A percentile compares a stretch with the other conserved stretches of the same genome.
These are phyloP conservation scores for Ichneumon xanthorius DNA, from an alignment of 2,888 invertebrate species.

Conservation along the genomic window DNA sequence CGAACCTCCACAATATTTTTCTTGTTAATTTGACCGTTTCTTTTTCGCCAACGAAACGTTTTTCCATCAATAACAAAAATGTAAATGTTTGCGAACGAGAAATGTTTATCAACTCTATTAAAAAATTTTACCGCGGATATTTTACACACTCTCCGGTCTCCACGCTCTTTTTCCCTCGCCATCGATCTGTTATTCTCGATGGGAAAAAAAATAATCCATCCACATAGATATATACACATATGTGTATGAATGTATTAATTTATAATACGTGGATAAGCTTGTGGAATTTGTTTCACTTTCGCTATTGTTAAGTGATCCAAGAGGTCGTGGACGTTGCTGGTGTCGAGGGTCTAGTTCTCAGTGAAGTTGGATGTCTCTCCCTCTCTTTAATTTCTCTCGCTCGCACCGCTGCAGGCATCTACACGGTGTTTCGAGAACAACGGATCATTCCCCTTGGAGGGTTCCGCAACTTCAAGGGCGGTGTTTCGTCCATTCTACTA, in stretches of 20 bases:
- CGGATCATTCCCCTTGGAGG: slow-evolving; percentile 54
- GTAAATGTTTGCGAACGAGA: too few species aligned
- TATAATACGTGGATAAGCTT: slow-evolving; percentile 34
- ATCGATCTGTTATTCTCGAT: background rate
- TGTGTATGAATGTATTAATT: slow-evolving; percentile 11
- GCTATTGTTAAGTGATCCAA: slow-evolving; percentile 68
- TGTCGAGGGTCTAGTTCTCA: slow-evolving; percentile 58
- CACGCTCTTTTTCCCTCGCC: background rate
- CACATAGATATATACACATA: background rate
- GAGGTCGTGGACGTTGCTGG: slow-evolving; percentile 53
- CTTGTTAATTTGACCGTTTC: too few species aligned
- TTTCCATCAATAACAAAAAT: too few species aligned
- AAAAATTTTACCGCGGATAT: too few species aligned
- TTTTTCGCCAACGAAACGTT: too few species aligned
- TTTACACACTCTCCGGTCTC: too few species aligned
- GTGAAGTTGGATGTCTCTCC: slow-evolving; percentile 51
- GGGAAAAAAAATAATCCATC: background rate
- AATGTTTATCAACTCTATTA: too few species aligned
- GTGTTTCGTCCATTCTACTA: slow-evolving; percentile 48
- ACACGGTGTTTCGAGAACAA: slow-evolving; percentile 72
- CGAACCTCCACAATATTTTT: too few species aligned
- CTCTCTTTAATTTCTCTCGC: slow-evolving; percentile 33
- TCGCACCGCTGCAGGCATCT: slow-evolving; percentile 70
- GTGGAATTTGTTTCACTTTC: slow-evolving; percentile 70
- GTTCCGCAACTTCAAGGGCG: slow-evolving; percentile 64